Base-by-base conservation (phyloP, 1,140 invertebrate species). In the Drosophila pallidifrons region DNA sequence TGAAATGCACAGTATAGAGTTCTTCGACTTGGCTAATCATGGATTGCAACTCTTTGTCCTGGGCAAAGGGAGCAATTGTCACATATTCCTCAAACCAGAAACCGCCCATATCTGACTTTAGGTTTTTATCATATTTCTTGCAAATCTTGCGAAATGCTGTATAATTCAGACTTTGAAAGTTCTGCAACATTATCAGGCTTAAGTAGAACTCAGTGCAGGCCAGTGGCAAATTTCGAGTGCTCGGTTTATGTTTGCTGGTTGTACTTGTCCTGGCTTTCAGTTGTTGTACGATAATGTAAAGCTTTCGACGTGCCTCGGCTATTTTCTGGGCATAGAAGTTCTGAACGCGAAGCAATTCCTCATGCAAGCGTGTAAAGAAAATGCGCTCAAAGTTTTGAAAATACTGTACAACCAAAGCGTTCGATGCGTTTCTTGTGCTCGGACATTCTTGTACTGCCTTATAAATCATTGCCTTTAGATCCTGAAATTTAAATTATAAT, bases 161-260 rank as follows among this genome's bases (percentile, higher is more conserved):
- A 81, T 98, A 98, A 93, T 99, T 99, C 1, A 99, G 94, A 90
- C 97, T 98, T 86, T 97, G 96, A 81, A 97, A 97, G 82, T 97
- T 97, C 79, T 97, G 96, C 20, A 97, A 93, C 6, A 99, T 94
- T 60, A 99, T 98, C 4, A 99, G 91, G 82, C 97, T 99, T 0
- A 99, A 94, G 92, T 99, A 99, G 93, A 99, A 99, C 94, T 99
- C 99, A 79, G 97, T 98, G 93, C 99, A 99, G 0, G 98, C 99
- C 60, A 99, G 93, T 93, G 99, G 99, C 5, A 99, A 92, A 83
- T 99, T 98, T 3, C 51, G 57, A 76, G 64, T 93, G 94, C 66
- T 94, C 81, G 66, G 81, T 82, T 30, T 8, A 1, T 32, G 61
- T 2, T 20, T 8, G 77, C 66, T 94, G 94, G 8, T 32, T 35